Base-by-base conservation (phyloP, 2,113 vertebrate genomes). In the Vidua macroura region DNA sequence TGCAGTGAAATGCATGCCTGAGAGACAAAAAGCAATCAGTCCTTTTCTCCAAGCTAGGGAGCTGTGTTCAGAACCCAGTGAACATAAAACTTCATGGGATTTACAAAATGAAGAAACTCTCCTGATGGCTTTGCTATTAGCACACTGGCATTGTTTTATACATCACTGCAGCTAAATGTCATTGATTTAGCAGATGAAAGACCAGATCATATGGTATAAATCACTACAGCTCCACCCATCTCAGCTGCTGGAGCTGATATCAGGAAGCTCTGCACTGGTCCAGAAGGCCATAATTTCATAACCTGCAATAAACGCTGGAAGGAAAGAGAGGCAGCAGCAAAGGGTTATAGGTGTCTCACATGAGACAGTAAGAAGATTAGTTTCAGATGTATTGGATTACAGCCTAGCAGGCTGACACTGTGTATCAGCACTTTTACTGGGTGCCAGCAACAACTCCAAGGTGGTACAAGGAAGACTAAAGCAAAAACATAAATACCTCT, bases 321-420 rank as follows among this genome's bases (percentile, higher is more conserved):
- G 67, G 27, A 72, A 68, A 92, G 81, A 93, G 67, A 74, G 53
- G 62, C 41, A 83, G 80, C 53, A 81, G 66, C 76, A 35, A 72
- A 67, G 82, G 39, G 55, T 69, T 91, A 83, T 46, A 92, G 78
- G 72, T 81, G 41, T 82, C 64, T 77, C 39, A 31, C 44, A 72
- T 69, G 69, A 90, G 84, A 93, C 60, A 97, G 84, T 77, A 85
- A 84, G 60, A 82, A 33, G 64, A 92, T 97, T 97, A 88, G 90
- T 97, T 96, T 95, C 95, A 97, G 88, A 83, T 72, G 21, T 91
- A 96, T 98, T 96, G 63, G 75, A 76, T 98, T 97, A 96, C 97
- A 97, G 69, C 85, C 82, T 35, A 95, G 70, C 72, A 97, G 95
- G 92, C 78, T 33, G 67, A 91, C 87, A 90, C 81, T 76, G 89